Percentiles rank a stretch among this genome's conserved stretches.
Evolutionary conservation across 1,140 invertebrate species (phyloP).

Genomic region (Drosophila takahashii): DNA sequence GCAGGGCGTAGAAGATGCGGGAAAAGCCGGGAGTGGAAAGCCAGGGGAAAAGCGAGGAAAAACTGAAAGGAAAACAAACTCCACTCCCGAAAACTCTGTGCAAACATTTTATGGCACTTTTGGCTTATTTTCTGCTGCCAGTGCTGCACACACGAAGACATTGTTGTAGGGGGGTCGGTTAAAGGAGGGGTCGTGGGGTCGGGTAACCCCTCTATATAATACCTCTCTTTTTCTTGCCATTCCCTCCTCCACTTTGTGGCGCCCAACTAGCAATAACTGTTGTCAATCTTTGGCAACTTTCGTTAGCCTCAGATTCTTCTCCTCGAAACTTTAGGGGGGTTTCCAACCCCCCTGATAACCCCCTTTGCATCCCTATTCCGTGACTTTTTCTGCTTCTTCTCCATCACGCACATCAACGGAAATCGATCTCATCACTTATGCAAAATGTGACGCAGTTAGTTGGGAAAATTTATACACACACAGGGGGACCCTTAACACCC

Average conservation of each 20-base stretch:
- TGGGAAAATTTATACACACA: conserved; percentile 68
- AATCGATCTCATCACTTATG: conserved; percentile 83
- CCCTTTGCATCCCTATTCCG: neutral
- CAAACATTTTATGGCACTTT: conserved; percentile 82
- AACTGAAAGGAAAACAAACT: conserved; percentile 24
- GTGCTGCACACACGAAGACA: conserved; percentile 51
- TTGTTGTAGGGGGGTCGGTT: conserved; percentile 7
- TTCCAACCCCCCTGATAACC: conserved; percentile 1
- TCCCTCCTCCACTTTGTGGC: neutral
- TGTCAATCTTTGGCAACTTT: conserved; percentile 80
- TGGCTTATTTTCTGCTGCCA: conserved; percentile 63
- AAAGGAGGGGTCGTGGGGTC: neutral
- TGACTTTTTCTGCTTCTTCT: neutral
- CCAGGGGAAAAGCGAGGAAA: conserved; percentile 27
- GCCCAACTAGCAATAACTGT: conserved; percentile 70
- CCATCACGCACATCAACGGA: conserved; percentile 73
- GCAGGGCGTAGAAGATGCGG: neutral
- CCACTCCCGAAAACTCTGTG: conserved; percentile 59
- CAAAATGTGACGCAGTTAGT: conserved; percentile 83
- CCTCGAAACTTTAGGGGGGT: conserved; percentile 20
- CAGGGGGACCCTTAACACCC: neutral
- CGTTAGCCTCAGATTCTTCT: conserved; percentile 52
- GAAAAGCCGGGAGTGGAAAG: neutral
- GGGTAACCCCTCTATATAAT: neutral
- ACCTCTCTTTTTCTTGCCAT: neutral